These are phyloP conservation scores for Folsomia candida DNA, from an alignment of 2,888 invertebrate genomes.

Conservation along the genomic window DNA sequence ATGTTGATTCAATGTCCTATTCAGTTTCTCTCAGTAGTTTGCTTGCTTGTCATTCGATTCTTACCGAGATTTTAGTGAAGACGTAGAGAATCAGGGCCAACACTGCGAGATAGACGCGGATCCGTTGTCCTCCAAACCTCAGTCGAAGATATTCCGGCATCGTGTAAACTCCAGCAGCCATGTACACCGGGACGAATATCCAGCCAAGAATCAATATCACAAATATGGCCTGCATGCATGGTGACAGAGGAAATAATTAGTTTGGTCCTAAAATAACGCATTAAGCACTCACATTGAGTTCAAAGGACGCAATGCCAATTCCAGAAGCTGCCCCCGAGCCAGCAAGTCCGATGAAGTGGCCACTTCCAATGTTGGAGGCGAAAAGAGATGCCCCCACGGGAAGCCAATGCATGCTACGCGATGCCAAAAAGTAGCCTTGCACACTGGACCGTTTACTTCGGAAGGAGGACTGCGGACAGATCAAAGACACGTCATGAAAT, in stretches of 20 bases:
- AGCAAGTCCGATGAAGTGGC: constrained; percentile 59
- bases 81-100: constrained; percentile 58
- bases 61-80: constrained; percentile 60
- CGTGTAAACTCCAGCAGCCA: constrained; percentile 55
- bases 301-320: constrained; percentile 58
- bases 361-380: constrained; percentile 58
- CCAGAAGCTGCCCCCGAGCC: constrained; percentile 58
- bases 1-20: too few relatives aligned
- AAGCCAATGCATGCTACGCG: constrained; percentile 58
- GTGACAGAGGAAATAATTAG: too few relatives aligned
- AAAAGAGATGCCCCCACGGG: constrained; percentile 59
- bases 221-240: constrained; percentile 56
- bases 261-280: too few relatives aligned
- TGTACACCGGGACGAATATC: constrained; percentile 60
- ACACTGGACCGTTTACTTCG: constrained; percentile 51
- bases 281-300: constrained; percentile 55
- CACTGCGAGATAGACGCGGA: constrained; percentile 59
- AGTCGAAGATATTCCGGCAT: constrained; percentile 60
- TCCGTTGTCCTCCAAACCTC: constrained; percentile 59
- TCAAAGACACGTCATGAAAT: too few relatives aligned
- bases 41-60: constrained; percentile 32
- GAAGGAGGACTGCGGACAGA: constrained; percentile 51
- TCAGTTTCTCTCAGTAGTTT: too few relatives aligned
- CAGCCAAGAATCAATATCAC: constrained; percentile 58
- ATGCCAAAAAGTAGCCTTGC: constrained; percentile 57